A percentile compares a stretch with the other conserved stretches of the same genome.
These are phyloP conservation scores for Raillietiella orientalis DNA, from an alignment of 2,888 invertebrate genomes.

Conservation along the genomic window DNA sequence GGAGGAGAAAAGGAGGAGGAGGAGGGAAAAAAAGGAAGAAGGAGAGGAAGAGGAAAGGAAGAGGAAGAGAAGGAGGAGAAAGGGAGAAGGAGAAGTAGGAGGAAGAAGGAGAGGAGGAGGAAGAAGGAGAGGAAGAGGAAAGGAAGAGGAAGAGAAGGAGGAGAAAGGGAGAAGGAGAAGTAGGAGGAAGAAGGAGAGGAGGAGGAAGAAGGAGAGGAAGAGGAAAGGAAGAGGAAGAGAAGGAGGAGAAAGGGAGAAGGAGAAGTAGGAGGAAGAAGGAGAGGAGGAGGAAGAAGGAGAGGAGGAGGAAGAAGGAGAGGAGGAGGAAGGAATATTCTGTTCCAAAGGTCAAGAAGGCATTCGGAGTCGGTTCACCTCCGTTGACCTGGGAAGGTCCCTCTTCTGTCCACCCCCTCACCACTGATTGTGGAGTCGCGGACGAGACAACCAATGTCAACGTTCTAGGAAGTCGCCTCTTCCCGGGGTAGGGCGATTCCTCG, in stretches of 20 bases:
- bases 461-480: too few relatives aligned
- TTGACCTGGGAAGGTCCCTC: too few relatives aligned
- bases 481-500: too few relatives aligned
- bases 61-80: neutral
- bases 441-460: too few relatives aligned
- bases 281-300: neutral
- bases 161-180: neutral
- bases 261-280: neutral
- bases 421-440: too few relatives aligned
- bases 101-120: slow-evolving; percentile 3
- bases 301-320: neutral
- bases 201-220: neutral
- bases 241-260: slow-evolving; percentile 1
- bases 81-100: slow-evolving; percentile 2
- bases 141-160: too few relatives aligned
- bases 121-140: slow-evolving; percentile 3
- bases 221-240: slow-evolving; percentile 3
- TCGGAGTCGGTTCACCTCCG: too few relatives aligned
- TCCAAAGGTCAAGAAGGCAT: slow-evolving; percentile 2
- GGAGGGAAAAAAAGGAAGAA: too few relatives aligned
- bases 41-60: neutral
- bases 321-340: slow-evolving; percentile 4
- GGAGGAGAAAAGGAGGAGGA: too few relatives aligned
- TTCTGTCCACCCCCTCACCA: too few relatives aligned
- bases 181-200: neutral